Evolutionary conservation across 2,888 invertebrate species (phyloP).

Genomic region (Idaea biselata): DNA sequence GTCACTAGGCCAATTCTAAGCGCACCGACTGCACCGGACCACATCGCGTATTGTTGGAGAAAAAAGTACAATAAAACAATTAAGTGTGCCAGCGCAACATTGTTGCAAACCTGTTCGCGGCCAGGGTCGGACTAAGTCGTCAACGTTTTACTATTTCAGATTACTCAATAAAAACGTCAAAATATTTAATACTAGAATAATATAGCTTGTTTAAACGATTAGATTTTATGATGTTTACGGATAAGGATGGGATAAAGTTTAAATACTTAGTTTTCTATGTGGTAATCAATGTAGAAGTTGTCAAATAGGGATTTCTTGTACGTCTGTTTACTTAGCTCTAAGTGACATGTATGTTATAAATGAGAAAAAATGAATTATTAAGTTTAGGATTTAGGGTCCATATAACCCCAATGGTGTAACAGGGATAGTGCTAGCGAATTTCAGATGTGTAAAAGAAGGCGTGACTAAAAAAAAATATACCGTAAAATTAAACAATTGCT

Average conservation of each 20-base stretch:
- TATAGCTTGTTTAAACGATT: background rate
- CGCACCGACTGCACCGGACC: conserved; percentile 39
- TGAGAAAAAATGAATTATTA: no score
- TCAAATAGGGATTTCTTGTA: no score
- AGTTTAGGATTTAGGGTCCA: no score
- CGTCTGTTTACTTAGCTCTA: no score
- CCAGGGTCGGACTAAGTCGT: conserved; percentile 43
- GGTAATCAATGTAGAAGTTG: no score
- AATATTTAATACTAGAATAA: background rate
- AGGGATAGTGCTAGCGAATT: no score
- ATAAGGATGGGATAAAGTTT: background rate
- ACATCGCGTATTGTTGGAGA: conserved; percentile 40
- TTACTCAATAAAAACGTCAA: background rate
- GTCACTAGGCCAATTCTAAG: conserved; percentile 48
- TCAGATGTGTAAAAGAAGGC: no score
- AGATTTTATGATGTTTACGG: background rate
- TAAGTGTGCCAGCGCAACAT: conserved; percentile 50
- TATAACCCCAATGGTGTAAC: no score
- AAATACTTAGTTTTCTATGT: no score
- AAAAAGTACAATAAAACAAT: conserved; percentile 59
- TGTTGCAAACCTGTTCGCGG: conserved; percentile 60
- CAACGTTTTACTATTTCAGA: background rate
- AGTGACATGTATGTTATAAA: no score
- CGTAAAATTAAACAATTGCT: no score
- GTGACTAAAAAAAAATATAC: no score